Evolutionary conservation across 2,113 vertebrate genomes (phyloP).

Genomic region (Microtus oregoni): DNA sequence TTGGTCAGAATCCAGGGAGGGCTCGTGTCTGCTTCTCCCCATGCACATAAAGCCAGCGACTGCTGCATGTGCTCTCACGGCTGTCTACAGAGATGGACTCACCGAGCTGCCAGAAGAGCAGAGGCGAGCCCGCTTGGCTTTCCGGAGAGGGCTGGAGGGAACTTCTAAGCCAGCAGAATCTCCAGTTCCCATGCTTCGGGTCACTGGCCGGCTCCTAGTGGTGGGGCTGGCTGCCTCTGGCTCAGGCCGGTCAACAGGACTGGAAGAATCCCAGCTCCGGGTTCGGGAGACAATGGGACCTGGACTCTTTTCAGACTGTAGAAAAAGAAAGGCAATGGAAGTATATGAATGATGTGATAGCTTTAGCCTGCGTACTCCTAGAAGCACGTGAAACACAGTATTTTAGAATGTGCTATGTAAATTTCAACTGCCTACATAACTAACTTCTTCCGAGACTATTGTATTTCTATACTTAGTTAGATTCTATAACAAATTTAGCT

Average conservation of each 20-base stretch:
- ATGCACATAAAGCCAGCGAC: accelerated
- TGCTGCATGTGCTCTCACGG: accelerated
- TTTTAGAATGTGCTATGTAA: background rate
- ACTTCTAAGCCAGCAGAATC: slow-evolving; percentile 85
- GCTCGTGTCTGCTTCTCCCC: background rate
- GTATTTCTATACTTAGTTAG: slow-evolving; percentile 41
- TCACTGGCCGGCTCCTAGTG: slow-evolving; percentile 89
- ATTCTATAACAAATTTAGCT: slow-evolving; percentile 34
- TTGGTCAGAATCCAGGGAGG: background rate
- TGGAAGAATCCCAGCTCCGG: slow-evolving; percentile 90
- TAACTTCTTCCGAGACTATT: slow-evolving; percentile 38
- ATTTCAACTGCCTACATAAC: slow-evolving; percentile 29
- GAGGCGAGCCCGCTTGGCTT: slow-evolving; percentile 91
- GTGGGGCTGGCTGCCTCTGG: slow-evolving; percentile 86
- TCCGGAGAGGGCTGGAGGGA: slow-evolving; percentile 88
- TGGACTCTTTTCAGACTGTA: slow-evolving; percentile 83
- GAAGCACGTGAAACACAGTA: background rate
- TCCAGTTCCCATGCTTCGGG: slow-evolving; percentile 92
- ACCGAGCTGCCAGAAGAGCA: slow-evolving; percentile 91
- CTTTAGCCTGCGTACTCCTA: background rate
- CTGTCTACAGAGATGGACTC: slow-evolving; percentile 71
- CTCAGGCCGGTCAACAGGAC: slow-evolving; percentile 86
- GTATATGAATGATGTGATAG: background rate
- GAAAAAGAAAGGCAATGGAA: background rate
- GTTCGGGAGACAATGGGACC: slow-evolving; percentile 85